Conservation (phyloP, 2,797 vertebrate genomes). For the Mus caroli region DNA sequence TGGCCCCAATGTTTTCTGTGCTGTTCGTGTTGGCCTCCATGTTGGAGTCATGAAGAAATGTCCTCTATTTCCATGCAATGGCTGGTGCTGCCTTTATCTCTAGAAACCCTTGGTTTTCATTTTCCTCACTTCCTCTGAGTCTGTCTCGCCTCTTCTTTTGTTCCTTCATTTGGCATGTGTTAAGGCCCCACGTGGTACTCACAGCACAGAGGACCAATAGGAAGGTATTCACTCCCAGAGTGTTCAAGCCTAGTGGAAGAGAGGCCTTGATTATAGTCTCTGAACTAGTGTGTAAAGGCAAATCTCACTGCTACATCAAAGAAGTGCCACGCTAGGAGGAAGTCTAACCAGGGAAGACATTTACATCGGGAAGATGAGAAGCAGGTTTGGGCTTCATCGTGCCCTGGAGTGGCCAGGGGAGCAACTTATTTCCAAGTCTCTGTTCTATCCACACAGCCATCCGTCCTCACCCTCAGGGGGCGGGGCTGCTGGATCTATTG, state of each 20-base stretch:
- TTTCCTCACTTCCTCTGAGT: slow-evolving; percentile 42
- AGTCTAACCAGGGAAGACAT: not conserved
- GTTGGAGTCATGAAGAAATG: not conserved
- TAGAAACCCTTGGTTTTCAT: slow-evolving; percentile 32
- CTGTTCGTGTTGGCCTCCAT: not conserved
- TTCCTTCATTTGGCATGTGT: not conserved
- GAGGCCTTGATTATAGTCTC: not conserved
- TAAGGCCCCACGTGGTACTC: not conserved
- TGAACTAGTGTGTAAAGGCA: not conserved
- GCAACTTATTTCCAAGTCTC: not conserved
- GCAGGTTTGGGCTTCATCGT: not conserved
- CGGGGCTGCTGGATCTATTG: not conserved
- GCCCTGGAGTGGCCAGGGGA: not conserved
- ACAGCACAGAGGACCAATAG: slow-evolving; percentile 2
- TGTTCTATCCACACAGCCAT: not conserved
- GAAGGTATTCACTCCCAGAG: not conserved
- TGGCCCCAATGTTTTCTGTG: not conserved
- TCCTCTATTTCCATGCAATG: not conserved
- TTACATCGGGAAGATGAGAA: not conserved
- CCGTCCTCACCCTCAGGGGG: slow-evolving; percentile 24
- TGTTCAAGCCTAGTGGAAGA: not conserved
- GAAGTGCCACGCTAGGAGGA: not conserved
- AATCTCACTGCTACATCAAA: not conserved
- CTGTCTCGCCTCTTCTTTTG: not conserved
- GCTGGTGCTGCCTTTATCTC: not conserved